phyloP scores from a whole-genome alignment of 2,113 vertebrate genomes.

The Chaetodon auriga region DNA sequence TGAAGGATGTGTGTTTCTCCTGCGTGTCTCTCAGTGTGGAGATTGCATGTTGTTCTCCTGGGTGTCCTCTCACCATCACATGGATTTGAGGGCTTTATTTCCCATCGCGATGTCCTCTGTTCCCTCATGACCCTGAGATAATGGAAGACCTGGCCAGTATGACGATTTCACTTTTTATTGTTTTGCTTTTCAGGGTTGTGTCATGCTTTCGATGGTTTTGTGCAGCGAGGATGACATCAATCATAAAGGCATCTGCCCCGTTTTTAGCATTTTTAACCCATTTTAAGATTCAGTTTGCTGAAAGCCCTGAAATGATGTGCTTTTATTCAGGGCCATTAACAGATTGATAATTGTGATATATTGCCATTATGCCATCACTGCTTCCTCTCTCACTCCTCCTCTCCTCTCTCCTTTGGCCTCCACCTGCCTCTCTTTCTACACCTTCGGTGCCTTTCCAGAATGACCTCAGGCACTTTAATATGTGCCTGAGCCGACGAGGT shows the following conservation, averaged over 20 bases:
- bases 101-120: neutral
- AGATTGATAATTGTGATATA: constrained; percentile 22
- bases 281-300: constrained; percentile 14
- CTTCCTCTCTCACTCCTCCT: neutral
- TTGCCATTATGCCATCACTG: neutral
- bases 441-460: neutral
- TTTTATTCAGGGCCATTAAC: constrained; percentile 41
- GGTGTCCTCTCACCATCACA: neutral
- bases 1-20: neutral
- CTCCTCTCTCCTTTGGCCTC: neutral
- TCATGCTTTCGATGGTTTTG: neutral
- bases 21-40: neutral
- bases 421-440: neutral
- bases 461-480: neutral
- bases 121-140: neutral
- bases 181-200: neutral
- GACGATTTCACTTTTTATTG: neutral
- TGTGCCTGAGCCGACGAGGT: neutral
- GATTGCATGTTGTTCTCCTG: neutral
- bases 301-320: constrained; percentile 55
- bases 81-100: constrained; percentile 15
- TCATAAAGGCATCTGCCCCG: neutral
- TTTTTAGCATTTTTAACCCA: neutral
- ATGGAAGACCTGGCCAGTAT: neutral
- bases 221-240: neutral